Percentiles rank a stretch among this genome's conserved stretches.
These are phyloP conservation scores for Ophion obscuratus DNA, from an alignment of 2,888 invertebrate genomes.

Conservation along the genomic window DNA sequence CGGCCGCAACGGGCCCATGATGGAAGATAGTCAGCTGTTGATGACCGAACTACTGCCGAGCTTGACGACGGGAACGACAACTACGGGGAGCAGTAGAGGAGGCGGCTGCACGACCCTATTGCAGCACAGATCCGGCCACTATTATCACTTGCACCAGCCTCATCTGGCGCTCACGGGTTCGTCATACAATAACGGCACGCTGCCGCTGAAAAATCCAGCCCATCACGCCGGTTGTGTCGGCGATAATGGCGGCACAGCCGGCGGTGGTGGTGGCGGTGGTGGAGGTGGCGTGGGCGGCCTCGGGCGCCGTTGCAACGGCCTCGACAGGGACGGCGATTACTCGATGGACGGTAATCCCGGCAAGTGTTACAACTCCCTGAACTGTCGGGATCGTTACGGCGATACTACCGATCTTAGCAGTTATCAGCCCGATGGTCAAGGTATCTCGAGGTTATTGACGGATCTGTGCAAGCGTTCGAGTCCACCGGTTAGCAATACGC, in stretches of 20 bases:
- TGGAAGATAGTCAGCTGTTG: slow-evolving; percentile 86
- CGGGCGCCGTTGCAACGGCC: slow-evolving; percentile 71
- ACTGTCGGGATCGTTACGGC: slow-evolving; percentile 64
- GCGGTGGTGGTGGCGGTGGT: slow-evolving; percentile 58
- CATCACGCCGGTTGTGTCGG: slow-evolving; percentile 87
- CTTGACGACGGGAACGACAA: slow-evolving; percentile 83
- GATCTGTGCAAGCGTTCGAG: slow-evolving; percentile 65
- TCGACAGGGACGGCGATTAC: slow-evolving; percentile 72
- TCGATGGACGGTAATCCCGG: slow-evolving; percentile 72
- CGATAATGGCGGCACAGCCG: slow-evolving; percentile 70
- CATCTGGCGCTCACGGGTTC: slow-evolving; percentile 80
- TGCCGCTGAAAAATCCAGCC: slow-evolving; percentile 71
- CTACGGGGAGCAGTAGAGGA: slow-evolving; percentile 25
- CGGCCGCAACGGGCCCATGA: slow-evolving; percentile 75
- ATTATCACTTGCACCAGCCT: slow-evolving; percentile 84
- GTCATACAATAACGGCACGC: slow-evolving; percentile 69
- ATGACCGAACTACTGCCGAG: slow-evolving; percentile 86
- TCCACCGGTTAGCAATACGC: slow-evolving; percentile 80
- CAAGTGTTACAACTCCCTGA: slow-evolving; percentile 66
- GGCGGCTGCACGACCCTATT: slow-evolving; percentile 82
- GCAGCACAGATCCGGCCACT: slow-evolving; percentile 85
- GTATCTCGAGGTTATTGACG: slow-evolving; percentile 67
- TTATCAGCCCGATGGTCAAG: slow-evolving; percentile 70
- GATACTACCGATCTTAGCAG: slow-evolving; percentile 67
- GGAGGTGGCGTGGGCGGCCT: slow-evolving; percentile 61